A percentile compares a stretch with the other conserved stretches of the same genome.
Evolutionary conservation across 2,888 invertebrate genomes (phyloP).

Genomic region (Drosophila subquinaria): DNA sequence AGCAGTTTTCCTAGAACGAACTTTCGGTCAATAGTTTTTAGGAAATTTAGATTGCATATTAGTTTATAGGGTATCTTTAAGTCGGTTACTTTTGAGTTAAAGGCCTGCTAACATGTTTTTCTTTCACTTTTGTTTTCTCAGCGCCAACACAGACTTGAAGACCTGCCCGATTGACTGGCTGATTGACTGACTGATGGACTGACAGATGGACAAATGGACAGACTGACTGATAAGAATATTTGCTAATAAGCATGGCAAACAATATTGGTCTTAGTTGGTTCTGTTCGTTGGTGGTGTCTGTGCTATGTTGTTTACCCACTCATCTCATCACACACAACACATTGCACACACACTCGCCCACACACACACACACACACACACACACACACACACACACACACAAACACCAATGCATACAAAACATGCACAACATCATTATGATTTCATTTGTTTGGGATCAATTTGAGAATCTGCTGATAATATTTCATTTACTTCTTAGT

Average conservation of each 20-base stretch:
- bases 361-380: conserved; percentile 8
- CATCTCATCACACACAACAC: conserved; percentile 44
- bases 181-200: conserved; percentile 26
- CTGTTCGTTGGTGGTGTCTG: conserved; percentile 14
- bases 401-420: conserved; percentile 2
- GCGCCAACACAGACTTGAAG: conserved; percentile 64
- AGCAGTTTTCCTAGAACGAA: not conserved
- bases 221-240: conserved; percentile 74
- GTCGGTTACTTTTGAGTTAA: not conserved
- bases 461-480: conserved; percentile 21
- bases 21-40: not conserved
- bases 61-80: not conserved
- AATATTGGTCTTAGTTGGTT: conserved; percentile 43
- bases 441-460: conserved; percentile 46
- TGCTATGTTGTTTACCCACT: conserved; percentile 51
- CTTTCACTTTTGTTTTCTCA: conserved; percentile 69
- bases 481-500: conserved; percentile 13
- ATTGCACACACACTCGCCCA: conserved; percentile 13
- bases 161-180: conserved; percentile 34
- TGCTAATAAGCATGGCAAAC: conserved; percentile 77
- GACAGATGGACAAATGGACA: conserved; percentile 15
- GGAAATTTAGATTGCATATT: not conserved
- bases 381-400: conserved; percentile 13
- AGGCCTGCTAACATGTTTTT: conserved; percentile 23
- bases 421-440: conserved; percentile 55